A percentile compares a stretch with the other conserved stretches of the same genome.
phyloP scores from a whole-genome alignment of 2,797 vertebrate genomes.

The Danio choprae region DNA sequence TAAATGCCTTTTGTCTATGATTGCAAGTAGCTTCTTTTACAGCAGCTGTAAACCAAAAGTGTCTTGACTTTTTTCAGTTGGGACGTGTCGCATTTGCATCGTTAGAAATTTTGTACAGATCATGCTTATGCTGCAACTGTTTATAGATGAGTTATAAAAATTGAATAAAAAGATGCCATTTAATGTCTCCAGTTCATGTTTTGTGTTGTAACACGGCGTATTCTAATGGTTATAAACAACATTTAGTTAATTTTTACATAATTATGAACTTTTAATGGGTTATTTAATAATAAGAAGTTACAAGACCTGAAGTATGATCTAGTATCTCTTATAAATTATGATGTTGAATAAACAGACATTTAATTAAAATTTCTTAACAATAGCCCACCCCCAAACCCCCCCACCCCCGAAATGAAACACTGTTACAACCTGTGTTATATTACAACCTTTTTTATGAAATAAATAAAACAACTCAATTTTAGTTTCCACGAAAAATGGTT shows the following conservation, averaged over 20 bases:
- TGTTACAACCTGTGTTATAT: not conserved
- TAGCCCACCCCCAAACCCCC: too few species aligned
- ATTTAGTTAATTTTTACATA: not conserved
- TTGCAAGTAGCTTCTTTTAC: not conserved
- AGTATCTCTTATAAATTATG: not conserved
- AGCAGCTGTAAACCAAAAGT: conserved; percentile 17
- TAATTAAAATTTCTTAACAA: not conserved
- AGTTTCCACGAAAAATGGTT: too few species aligned
- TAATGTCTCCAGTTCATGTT: not conserved
- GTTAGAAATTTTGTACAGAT: not conserved
- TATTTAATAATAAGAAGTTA: not conserved
- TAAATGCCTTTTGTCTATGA: conserved; percentile 54
- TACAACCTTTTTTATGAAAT: too few species aligned
- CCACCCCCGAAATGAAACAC: too few species aligned
- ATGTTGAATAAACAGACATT: not conserved
- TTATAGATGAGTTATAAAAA: not conserved
- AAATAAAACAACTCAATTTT: not conserved
- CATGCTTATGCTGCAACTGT: not conserved
- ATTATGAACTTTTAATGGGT: not conserved
- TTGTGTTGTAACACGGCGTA: too few species aligned
- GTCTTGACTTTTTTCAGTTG: conserved; percentile 6
- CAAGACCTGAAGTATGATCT: not conserved
- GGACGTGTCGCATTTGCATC: conserved; percentile 1
- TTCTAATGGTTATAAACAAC: too few species aligned
- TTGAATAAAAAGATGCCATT: not conserved